Evolutionary conservation across 2,888 invertebrate genomes (phyloP), one percentile per base, ranked within the genome.

Genomic region (Blastobasis adustella): DNA sequence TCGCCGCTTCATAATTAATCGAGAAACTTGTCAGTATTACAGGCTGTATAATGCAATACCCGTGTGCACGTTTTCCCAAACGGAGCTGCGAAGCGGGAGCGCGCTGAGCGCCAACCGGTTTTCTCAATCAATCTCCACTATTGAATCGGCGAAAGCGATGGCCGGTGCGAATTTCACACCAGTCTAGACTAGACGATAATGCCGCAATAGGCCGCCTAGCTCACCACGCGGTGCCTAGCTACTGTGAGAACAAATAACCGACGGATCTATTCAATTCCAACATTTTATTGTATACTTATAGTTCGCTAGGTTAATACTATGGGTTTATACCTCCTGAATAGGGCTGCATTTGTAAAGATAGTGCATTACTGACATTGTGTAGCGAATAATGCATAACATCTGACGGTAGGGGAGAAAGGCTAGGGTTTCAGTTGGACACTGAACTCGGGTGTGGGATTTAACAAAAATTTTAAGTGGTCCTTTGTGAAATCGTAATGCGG

Each of bases 121-220:
- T 69, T 66, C 71, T 70, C 73, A 71, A 78, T 79, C 81, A 80
- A 78, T 79, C 80, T 73, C 63, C 63, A 57, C 69, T 76, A 81
- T 82, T 82, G 79, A 82, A 79, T 75, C 69, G 76, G 76, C 80
- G 82, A 85, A 84, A 80, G 85, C 78, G 64, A 70, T 67, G 74
- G 75, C 74, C 76, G 81, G 76, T 76, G 82, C 81, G 81, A 82
- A 81, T 83, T 85, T 86, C 85, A 85, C 83, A 86, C 87, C 83
- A 73, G 74, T 79, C 76, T 82, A 76, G 82, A 75, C 79, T 82
- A 82, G 81, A 79, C 73, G 7, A 47, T n/a, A 23, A 42, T 42
- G 42, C 10, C 42, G 9, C 42, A 42, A 42, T 42, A 9, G 10
- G 41, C 41, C 10, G 60, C 57, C 69, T 68, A 67, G 61, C 54